phyloP scores from a whole-genome alignment of 2,113 vertebrate genomes.

The Pterocles burchelli region DNA sequence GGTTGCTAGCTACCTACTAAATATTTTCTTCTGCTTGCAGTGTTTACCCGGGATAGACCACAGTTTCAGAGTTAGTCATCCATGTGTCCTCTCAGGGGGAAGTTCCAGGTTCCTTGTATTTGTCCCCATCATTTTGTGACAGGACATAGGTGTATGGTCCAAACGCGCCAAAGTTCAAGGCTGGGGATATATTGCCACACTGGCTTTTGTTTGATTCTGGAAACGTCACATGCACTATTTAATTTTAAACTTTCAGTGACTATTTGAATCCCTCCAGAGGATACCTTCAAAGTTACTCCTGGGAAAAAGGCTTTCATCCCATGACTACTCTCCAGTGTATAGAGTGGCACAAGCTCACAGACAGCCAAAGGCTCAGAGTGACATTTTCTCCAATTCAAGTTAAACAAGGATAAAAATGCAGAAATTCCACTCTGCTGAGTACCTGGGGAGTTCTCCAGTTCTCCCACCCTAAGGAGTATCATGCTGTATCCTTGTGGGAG shows the following conservation, averaged over 20 bases:
- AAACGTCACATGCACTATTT: not conserved
- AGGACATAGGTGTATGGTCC: not conserved
- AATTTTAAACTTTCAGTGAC: not conserved
- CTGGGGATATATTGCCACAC: not conserved
- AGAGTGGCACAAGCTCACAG: not conserved
- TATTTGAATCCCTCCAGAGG: not conserved
- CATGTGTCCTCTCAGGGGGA: not conserved
- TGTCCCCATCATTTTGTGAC: not conserved
- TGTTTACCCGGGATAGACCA: not conserved
- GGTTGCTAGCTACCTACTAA: constrained; percentile 21
- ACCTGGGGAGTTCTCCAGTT: not conserved
- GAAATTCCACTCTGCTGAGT: not conserved
- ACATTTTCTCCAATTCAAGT: not conserved
- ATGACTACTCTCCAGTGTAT: not conserved
- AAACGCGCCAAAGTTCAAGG: not conserved
- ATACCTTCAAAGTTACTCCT: not conserved
- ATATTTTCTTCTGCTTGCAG: not conserved
- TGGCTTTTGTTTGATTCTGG: not conserved
- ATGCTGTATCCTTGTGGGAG: not conserved
- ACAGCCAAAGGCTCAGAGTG: not conserved
- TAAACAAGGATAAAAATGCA: not conserved
- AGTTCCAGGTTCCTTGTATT: not conserved
- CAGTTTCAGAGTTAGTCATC: not conserved
- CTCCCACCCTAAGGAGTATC: not conserved
- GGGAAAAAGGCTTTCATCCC: not conserved